Conservation (phyloP, 2,888 invertebrate genomes). For the Acleris sparsana region DNA sequence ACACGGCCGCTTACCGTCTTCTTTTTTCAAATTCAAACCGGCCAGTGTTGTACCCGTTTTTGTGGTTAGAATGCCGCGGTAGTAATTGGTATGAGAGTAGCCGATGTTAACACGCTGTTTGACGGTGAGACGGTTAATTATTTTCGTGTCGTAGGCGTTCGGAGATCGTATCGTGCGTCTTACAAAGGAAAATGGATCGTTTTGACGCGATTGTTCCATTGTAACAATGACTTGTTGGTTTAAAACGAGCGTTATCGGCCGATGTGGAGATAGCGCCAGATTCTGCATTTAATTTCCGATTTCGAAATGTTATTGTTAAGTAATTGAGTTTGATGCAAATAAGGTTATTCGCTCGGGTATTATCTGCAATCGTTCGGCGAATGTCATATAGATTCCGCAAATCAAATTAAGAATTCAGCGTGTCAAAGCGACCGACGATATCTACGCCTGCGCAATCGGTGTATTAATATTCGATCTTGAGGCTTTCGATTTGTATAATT, state of each 20-base stretch:
- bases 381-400: slow-evolving; percentile 49
- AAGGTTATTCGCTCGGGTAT: slow-evolving; percentile 11
- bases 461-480: slow-evolving; percentile 81
- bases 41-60: slow-evolving; percentile 73
- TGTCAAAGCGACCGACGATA: slow-evolving; percentile 64
- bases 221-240: slow-evolving; percentile 60
- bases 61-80: slow-evolving; percentile 64
- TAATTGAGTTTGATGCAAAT: slow-evolving; percentile 25
- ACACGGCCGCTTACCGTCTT: slow-evolving; percentile 64
- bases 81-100: slow-evolving; percentile 82
- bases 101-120: slow-evolving; percentile 79
- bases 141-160: slow-evolving; percentile 79
- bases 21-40: slow-evolving; percentile 59
- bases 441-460: slow-evolving; percentile 73
- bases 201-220: slow-evolving; percentile 56
- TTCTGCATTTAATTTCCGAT: slow-evolving; percentile 46
- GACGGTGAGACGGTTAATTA: slow-evolving; percentile 78
- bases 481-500: slow-evolving; percentile 80
- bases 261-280: slow-evolving; percentile 32
- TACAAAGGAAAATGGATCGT: slow-evolving; percentile 69
- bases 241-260: slow-evolving; percentile 33
- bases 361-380: slow-evolving; percentile 62
- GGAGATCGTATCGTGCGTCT: slow-evolving; percentile 70
- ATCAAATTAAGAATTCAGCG: slow-evolving; percentile 53
- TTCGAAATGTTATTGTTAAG: slow-evolving; percentile 38